Conservation (phyloP, 2,797 vertebrate genomes). For the Chelon labrosus region DNA sequence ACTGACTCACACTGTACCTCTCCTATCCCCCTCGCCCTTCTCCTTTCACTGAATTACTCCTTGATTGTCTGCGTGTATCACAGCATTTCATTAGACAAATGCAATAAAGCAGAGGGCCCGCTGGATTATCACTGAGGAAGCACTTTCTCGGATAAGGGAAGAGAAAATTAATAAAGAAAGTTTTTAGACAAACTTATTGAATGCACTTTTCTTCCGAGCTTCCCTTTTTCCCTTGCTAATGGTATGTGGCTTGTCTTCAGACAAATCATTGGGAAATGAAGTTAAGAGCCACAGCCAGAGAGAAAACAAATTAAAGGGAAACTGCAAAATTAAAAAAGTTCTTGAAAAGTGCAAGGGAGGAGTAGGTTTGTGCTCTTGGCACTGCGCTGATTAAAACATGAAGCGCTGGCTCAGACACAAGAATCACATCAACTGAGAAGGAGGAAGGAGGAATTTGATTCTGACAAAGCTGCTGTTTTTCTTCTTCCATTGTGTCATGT, state of each 20-base stretch:
- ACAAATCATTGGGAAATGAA: conserved; percentile 71
- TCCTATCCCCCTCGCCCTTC: conserved; percentile 37
- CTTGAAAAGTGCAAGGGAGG: conserved; percentile 52
- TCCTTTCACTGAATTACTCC: conserved; percentile 53
- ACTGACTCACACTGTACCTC: conserved; percentile 45
- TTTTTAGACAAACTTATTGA: conserved; percentile 73
- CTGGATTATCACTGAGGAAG: conserved; percentile 80
- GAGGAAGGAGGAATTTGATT: conserved; percentile 17
- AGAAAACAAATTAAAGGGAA: conserved; percentile 77
- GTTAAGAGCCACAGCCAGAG: conserved; percentile 68
- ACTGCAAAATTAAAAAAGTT: conserved; percentile 67
- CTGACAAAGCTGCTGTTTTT: conserved; percentile 6
- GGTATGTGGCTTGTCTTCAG: conserved; percentile 70
- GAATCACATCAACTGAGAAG: conserved; percentile 37
- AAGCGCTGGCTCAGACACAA: conserved; percentile 56
- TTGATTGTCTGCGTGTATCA: conserved; percentile 74
- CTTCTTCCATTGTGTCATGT: conserved; percentile 14
- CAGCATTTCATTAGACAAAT: conserved; percentile 84
- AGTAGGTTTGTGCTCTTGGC: conserved; percentile 57
- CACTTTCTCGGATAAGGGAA: conserved; percentile 76
- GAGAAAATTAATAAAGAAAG: conserved; percentile 79
- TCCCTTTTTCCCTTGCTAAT: conserved; percentile 61
- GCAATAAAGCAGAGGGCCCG: conserved; percentile 81
- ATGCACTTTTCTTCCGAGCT: conserved; percentile 25
- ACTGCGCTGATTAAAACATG: conserved; percentile 66